Evolutionary conservation across 1,140 invertebrate genomes (phyloP).

Genomic region (Helicorthomorpha holstii): DNA sequence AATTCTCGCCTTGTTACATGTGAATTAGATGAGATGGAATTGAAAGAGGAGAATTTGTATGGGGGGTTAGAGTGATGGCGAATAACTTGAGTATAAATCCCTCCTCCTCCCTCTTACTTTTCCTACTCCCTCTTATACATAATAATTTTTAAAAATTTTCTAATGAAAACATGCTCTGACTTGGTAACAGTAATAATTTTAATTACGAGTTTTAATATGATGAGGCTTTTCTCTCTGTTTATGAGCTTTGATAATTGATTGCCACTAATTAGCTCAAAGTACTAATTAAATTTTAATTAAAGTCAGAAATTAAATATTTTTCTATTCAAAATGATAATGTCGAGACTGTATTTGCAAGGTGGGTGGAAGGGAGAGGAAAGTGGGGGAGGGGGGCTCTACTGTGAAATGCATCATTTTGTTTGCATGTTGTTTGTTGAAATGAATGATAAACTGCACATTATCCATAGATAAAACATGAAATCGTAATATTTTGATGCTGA

Average conservation of each 20-base stretch:
- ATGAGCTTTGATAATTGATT: conserved; percentile 15
- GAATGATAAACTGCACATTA: no score
- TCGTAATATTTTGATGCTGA: no score
- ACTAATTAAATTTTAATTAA: conserved; percentile 18
- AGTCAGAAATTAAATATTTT: conserved; percentile 16
- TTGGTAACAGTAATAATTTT: conserved; percentile 10
- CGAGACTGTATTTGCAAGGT: neutral
- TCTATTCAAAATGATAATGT: conserved; percentile 7
- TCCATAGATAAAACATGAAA: no score
- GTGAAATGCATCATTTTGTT: no score
- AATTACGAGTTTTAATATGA: conserved; percentile 9
- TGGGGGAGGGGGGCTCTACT: neutral
- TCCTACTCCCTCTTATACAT: neutral
- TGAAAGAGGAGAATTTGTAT: no score
- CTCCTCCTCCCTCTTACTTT: neutral
- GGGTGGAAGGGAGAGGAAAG: neutral
- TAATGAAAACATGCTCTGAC: neutral
- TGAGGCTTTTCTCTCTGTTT: conserved; percentile 13
- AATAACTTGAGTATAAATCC: neutral
- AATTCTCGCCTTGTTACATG: no score
- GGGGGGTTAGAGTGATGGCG: no score
- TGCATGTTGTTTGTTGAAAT: no score
- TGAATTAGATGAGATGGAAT: no score
- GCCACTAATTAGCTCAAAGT: conserved; percentile 15
- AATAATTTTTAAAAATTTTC: neutral